Evolutionary conservation across 2,113 vertebrate species (phyloP), one percentile per base, ranked within the genome.

Genomic region (Cryptomyrus ogoouensis): DNA sequence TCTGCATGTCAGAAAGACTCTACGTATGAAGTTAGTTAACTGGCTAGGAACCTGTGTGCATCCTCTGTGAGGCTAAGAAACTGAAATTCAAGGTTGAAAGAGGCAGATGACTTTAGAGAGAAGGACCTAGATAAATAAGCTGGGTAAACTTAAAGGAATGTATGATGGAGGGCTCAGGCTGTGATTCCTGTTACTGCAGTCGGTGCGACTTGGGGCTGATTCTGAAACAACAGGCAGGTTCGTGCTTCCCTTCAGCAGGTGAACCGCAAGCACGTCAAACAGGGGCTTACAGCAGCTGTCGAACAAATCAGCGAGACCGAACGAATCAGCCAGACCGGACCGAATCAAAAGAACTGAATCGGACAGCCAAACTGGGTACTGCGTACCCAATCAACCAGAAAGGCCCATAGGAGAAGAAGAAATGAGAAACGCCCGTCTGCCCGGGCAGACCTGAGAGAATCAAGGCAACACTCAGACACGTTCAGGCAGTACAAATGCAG

Each of bases 301-400:
- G 35, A 80, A 80, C 74, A 80, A 80, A 80, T 80, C 74, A 80
- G 35, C 74, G 74, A 80, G 74, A 80, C n/a, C 5, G 74, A 80
- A 80, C 2, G 17, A 80, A 80, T 80, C 74, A 80, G 74, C 35
- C 31, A 42, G 74, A 80, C 13, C 15, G 15, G 5, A 39, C 13
- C 15, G 5, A 80, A 80, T 80, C 31, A 80, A 15, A 80, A 19
- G 74, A 39, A 80, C 74, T 80, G 74, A 80, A 42, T 80, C 74
- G 74, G 74, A 42, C 74, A 42, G 74, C 74, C 74, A 80, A 80
- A 42, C 74, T 39, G 74, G 39, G 42, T 42, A 80, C 35, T 12
- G 35, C 5, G 35, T 80, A 42, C 74, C 35, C 74, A 80, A 80
- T 80, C 74, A 80, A 35, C 35, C 74, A 80, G 35, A 80, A 39